These are phyloP conservation scores for Phyto melanocephala DNA, from an alignment of 2,888 invertebrate species.

Conservation along the genomic window DNA sequence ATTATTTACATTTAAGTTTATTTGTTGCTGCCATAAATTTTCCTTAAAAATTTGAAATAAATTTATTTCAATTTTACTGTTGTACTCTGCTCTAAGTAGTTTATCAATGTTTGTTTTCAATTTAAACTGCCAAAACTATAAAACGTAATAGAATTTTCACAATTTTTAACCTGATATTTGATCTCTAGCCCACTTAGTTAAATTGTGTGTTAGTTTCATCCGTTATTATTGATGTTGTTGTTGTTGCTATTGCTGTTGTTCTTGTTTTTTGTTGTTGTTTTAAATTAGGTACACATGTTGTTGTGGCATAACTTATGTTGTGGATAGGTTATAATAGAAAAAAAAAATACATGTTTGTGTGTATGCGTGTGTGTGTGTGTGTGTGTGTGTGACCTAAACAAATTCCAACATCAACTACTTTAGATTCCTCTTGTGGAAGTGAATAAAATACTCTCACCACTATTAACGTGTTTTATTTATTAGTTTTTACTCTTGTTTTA, in stretches of 20 bases:
- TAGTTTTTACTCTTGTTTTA: slow-evolving; percentile 38
- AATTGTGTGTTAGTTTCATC: neutral
- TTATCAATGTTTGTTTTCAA: neutral
- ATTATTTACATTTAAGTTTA: neutral
- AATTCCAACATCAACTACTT: slow-evolving; percentile 27
- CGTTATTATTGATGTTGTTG: neutral
- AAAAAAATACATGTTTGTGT: neutral
- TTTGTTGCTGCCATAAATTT: neutral
- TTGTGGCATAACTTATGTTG: slow-evolving; percentile 18
- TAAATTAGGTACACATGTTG: neutral
- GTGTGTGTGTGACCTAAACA: neutral
- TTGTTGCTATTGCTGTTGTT: neutral
- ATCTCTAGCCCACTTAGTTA: slow-evolving; percentile 32
- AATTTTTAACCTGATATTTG: slow-evolving; percentile 36
- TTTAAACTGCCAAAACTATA: slow-evolving; percentile 26
- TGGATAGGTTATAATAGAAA: neutral
- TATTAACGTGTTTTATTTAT: slow-evolving; percentile 46
- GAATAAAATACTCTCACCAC: slow-evolving; percentile 5
- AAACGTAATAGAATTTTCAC: slow-evolving; percentile 7
- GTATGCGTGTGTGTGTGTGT: neutral
- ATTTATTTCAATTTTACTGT: no score
- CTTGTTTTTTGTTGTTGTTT: no score
- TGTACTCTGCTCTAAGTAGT: neutral
- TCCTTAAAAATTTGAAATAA: neutral
- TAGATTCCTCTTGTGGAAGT: slow-evolving; percentile 22